A percentile compares a stretch with the other conserved stretches of the same genome.
These are phyloP conservation scores for Myxocyprinus asiaticus DNA, from an alignment of 2,113 vertebrate species.

Conservation along the genomic window DNA sequence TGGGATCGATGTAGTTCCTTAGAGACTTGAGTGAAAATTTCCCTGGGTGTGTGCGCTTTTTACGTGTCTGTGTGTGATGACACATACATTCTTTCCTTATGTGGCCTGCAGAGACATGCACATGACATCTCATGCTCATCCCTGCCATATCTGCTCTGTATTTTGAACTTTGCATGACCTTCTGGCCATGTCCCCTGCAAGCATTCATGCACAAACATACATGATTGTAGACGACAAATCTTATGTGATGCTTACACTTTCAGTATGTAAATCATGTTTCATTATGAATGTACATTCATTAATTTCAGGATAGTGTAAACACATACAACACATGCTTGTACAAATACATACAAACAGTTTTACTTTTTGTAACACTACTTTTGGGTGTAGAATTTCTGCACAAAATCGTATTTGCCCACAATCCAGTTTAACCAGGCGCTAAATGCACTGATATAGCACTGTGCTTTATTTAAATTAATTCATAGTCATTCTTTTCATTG, in stretches of 20 bases:
- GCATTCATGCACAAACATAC: not conserved
- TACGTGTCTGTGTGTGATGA: not conserved
- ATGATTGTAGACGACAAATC: not conserved
- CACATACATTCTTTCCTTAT: not conserved
- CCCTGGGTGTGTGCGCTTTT: not conserved
- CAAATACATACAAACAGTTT: not conserved
- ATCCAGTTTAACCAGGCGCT: no score
- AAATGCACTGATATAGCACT: no score
- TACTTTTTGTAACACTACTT: no score
- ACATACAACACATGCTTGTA: not conserved
- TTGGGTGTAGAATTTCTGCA: no score
- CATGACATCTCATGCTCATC: not conserved
- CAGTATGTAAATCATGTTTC: not conserved
- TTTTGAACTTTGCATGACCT: no score
- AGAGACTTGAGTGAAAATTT: slow-evolving; percentile 15
- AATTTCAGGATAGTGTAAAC: not conserved
- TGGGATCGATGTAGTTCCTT: not conserved
- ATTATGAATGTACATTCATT: not conserved
- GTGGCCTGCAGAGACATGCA: not conserved
- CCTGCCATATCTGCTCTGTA: no score
- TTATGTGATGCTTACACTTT: not conserved
- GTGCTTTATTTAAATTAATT: no score
- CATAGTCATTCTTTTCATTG: no score
- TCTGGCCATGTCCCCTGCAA: not conserved
- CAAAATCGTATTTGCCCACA: no score